Evolutionary conservation across 2,888 invertebrate species (phyloP).

Genomic region (Lamproptera curius): DNA sequence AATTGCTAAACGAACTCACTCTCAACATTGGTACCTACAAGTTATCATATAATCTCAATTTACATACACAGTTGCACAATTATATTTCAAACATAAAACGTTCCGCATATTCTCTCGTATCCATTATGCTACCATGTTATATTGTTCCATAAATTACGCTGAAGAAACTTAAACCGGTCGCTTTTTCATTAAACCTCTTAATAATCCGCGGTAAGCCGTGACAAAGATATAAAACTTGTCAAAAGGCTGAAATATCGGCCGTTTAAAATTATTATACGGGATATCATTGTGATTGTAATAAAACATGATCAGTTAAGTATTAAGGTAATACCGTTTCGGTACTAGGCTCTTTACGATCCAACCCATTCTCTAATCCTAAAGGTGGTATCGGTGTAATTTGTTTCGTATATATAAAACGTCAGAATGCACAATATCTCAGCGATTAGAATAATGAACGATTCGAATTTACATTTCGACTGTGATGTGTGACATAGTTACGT

Average conservation of each 20-base stretch:
- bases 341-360: too few relatives aligned
- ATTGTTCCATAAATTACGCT: background rate
- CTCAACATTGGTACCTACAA: too few relatives aligned
- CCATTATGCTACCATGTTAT: background rate
- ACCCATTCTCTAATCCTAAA: slow-evolving; percentile 5
- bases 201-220: background rate
- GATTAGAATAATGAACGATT: slow-evolving; percentile 26
- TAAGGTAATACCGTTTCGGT: too few relatives aligned
- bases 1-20: too few relatives aligned
- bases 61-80: too few relatives aligned
- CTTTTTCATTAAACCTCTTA: slow-evolving; percentile 1
- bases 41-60: too few relatives aligned
- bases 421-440: slow-evolving; percentile 22
- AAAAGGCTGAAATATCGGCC: slow-evolving; percentile 5
- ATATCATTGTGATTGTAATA: slow-evolving; percentile 8
- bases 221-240: background rate
- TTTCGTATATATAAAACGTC: slow-evolving; percentile 20
- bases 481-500: slow-evolving; percentile 2
- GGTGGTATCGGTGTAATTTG: background rate
- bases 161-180: background rate
- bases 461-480: slow-evolving; percentile 22
- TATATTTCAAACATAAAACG: too few relatives aligned
- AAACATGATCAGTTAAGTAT: slow-evolving; percentile 3
- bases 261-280: slow-evolving; percentile 14
- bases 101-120: too few relatives aligned